Evolutionary conservation across 2,113 vertebrate species (phyloP), one percentile per base, ranked within the genome.

Genomic region (Microcebus murinus): DNA sequence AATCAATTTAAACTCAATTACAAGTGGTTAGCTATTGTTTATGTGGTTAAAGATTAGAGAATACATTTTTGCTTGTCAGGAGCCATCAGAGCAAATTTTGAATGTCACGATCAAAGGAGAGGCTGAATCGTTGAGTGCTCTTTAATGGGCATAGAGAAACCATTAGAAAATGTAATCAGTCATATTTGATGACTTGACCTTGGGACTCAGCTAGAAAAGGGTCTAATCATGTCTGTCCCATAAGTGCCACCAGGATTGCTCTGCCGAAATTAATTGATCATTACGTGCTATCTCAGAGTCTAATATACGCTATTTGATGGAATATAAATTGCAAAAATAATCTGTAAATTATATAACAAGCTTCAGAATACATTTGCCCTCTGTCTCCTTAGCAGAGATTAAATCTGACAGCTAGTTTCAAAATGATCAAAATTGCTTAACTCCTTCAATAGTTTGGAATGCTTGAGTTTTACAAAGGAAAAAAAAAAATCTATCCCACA

Each of bases 1-100:
- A 99, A 99, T 99, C 98, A 98, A 98, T 99, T 99, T 99, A 98
- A 98, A 98, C 97, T 95, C 98, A 98, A 98, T 99, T 99, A 98
- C 97, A 98, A 98, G 98, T 92, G 98, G 97, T 99, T 99, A 98
- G 98, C 98, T 98, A 98, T 99, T 99, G 99, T 99, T 98, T 98
- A 98, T 98, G 95, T 98, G 94, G 98, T 98, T 98, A 98, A 98
- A 98, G 98, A 98, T 98, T 98, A 98, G 96, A 98, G 98, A 98
- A 98, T 98, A 97, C 98, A 98, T 98, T 98, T 98, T 97, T 97
- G 95, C 98, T 98, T 98, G 98, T 98, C 98, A 98, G 98, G 96
- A 98, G 90, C 94, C 97, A 89, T 98, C 98, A 95, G 94, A 98
- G 90, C 13, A 96, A 95, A 96, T 98, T 99, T 97, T 98, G 98